Evolutionary conservation across 2,888 invertebrate species (phyloP), one percentile per base, ranked within the genome.

Genomic region (Eristalis arbustorum): DNA sequence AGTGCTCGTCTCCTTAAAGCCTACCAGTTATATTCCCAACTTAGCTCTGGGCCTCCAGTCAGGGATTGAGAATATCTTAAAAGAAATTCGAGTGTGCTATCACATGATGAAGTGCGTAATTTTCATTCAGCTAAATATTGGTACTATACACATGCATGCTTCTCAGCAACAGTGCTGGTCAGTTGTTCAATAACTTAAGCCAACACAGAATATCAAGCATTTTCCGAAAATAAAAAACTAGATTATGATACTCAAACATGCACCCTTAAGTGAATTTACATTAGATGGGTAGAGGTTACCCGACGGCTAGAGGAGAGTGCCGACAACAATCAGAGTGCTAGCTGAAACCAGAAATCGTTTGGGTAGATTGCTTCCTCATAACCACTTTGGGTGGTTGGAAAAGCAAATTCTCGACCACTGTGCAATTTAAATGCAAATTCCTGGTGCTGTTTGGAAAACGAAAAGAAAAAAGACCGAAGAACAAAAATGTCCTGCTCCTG

Each of bases 341-440:
- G 49, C 8, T 8, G 18, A n/a, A 49, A 49, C 49, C 49, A 18
- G 49, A 8, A 49, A 49, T 49, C 49, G 18, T 49, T 6, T 11
- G 18, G 42, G 71, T 62, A 42, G 11, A 40, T 22, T 63, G 22
- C 34, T 73, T 23, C 56, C 31, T 67, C 61, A 71, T 42, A 49
- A 73, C 56, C 23, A 18, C 18, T 13, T 22, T 34, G 6, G 31
- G 31, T 22, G 22, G 34, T 37, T 34, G 18, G n/a, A 18, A 23
- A 14, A 49, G 23, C 18, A 67, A 67, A 67, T 67, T 25, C 40
- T 67, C 31, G 64, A 34, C 31, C 31, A 64, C 64, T 34, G 49
- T 49, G 64, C 37, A 64, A 64, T 64, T 37, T 64, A 64, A 64
- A 64, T 64, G 64, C 64, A 34, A 64, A 64, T 64, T 64, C 63